These are phyloP conservation scores for Verasper variegatus DNA, from an alignment of 2,113 vertebrate species.

Conservation along the genomic window DNA sequence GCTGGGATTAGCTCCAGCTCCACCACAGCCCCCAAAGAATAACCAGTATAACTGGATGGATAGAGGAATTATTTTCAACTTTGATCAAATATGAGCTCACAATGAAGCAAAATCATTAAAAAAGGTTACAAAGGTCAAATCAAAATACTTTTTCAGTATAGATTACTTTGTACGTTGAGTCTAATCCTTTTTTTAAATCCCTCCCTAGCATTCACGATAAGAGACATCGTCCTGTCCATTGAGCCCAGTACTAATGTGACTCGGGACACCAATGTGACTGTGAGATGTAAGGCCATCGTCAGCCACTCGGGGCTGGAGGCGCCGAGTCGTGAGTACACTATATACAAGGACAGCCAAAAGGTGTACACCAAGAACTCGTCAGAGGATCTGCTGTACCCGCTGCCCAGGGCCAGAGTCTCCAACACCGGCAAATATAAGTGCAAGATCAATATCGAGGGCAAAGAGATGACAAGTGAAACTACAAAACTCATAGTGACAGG, in stretches of 20 bases:
- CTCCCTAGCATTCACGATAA: conserved; percentile 53
- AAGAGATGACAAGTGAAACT: not conserved
- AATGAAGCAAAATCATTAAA: too few relatives aligned
- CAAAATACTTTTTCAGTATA: too few relatives aligned
- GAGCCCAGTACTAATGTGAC: conserved; percentile 60
- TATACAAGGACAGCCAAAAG: conserved; percentile 53
- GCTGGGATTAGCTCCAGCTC: too few relatives aligned
- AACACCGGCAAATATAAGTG: conserved; percentile 78
- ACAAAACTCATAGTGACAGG: conserved; percentile 72
- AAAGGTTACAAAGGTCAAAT: not conserved
- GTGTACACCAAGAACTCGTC: conserved; percentile 51
- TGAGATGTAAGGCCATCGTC: conserved; percentile 62
- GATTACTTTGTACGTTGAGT: not conserved
- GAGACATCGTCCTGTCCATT: conserved; percentile 49
- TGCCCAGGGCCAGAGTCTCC: conserved; percentile 54
- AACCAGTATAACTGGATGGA: too few relatives aligned
- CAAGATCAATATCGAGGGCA: conserved; percentile 19
- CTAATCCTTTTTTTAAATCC: not conserved
- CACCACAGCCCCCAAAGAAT: too few relatives aligned
- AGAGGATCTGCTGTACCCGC: conserved; percentile 23
- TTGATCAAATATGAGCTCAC: not conserved
- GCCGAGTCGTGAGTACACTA: conserved; percentile 57
- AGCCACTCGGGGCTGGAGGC: not conserved
- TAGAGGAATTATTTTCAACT: not conserved
- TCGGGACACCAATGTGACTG: conserved; percentile 64